A percentile compares a stretch with the other conserved stretches of the same genome.
Evolutionary conservation across 1,140 invertebrate species (phyloP).

Genomic region (Lasioglossum baleicum): DNA sequence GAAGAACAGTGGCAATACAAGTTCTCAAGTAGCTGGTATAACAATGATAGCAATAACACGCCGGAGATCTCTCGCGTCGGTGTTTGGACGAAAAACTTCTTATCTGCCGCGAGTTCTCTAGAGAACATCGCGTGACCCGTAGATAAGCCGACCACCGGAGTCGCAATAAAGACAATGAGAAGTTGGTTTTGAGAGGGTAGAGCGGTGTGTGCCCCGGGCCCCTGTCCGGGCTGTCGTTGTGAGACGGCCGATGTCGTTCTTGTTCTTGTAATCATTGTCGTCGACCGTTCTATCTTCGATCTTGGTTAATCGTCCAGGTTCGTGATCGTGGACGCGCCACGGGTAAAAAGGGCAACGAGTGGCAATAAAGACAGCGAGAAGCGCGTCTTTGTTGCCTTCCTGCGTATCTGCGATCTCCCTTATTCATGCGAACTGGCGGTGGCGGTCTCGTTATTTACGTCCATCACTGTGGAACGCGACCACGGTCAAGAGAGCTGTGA

Average conservation of each 20-base stretch:
- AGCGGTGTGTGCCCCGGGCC: conserved; percentile 39
- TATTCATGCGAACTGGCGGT: conserved; percentile 40
- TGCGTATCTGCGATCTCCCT: conserved; percentile 59
- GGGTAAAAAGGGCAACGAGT: conserved; percentile 53
- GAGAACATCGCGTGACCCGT: conserved; percentile 62
- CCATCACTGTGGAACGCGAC: conserved; percentile 43
- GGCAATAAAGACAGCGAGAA: conserved; percentile 51
- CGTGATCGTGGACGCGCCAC: conserved; percentile 49
- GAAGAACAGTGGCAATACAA: not conserved
- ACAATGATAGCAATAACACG: conserved; percentile 19
- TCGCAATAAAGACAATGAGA: conserved; percentile 66
- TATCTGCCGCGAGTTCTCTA: conserved; percentile 39
- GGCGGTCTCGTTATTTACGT: conserved; percentile 55
- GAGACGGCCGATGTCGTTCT: conserved; percentile 23
- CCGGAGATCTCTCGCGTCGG: not conserved
- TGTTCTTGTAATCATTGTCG: conserved; percentile 48
- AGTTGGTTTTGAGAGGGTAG: conserved; percentile 47
- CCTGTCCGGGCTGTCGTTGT: conserved; percentile 18
- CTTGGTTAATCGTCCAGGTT: conserved; percentile 67
- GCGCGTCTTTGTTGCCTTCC: conserved; percentile 44
- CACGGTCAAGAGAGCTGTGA: conserved; percentile 51
- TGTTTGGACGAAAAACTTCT: conserved; percentile 33
- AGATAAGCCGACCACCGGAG: conserved; percentile 59
- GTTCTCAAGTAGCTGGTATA: conserved; percentile 1
- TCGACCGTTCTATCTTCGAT: conserved; percentile 59